Base-by-base conservation (phyloP, 2,888 invertebrate species). In the Neuroscelio doddi region DNA sequence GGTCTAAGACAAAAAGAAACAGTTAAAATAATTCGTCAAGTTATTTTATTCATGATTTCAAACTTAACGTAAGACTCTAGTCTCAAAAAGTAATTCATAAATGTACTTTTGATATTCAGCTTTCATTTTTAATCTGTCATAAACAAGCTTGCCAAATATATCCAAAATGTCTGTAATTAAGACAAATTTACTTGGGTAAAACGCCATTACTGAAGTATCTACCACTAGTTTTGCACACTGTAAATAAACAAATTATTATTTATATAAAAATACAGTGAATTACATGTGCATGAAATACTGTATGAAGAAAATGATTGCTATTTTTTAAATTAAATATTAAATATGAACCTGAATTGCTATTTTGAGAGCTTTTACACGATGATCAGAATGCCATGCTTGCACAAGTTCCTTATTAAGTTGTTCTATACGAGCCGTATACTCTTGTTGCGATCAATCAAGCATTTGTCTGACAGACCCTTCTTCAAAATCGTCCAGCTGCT, bases 151-250 rank as follows among this genome's bases (percentile, higher is more conserved):
- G 0, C 96, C 96, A 87, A 99, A 98, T 68, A 93, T 94, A 84
- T 98, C 97, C 71, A 99, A 87, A 72, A 98, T 94, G 83, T 99
- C 98, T 8, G 97, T 97, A 52, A 98, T 92, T 10, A 98, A 88
- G 27, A 97, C 95, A 89, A 97, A 99, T 87, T 98, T 98, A 85
- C 97, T 97, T 0, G 98, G 98, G 87, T 98, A 99, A 86, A 98
- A 99, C 76, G 93, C 93, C 80, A 97, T 90, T 0, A 95, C 96
- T 56, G 91, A 91, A 1, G 94, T 92, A 81, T 97, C 96, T 1
- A 94, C 91, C 51, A 99, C 86, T 75, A 98, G 87, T 86, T 98
- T 97, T 29, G 97, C 94, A 85, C 97, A 97, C 88, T 98, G 81
- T 15, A 83, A 80, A 50, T 55, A 71, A 67, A n/a, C n/a, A 44